Evolutionary conservation across 2,113 vertebrate species (phyloP), one percentile per base, ranked within the genome.

Genomic region (Thryonomys swinderianus): DNA sequence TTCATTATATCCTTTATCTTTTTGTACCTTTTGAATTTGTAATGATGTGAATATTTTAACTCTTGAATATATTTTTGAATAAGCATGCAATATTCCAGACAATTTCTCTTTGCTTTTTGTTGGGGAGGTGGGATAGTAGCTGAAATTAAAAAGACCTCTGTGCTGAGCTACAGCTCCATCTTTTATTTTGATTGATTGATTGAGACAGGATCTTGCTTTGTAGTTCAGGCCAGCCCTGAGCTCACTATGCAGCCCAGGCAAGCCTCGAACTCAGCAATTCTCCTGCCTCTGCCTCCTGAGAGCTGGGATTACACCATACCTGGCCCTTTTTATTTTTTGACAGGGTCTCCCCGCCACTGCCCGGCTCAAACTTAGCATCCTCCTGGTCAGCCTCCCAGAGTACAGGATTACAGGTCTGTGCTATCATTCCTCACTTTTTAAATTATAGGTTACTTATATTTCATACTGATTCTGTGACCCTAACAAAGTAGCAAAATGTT

Each of bases 391-490:
- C 67, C 9, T 21, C 67, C 71, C 42, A 76, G 73, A 48, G 42
- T 48, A 27, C 27, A 14, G 73, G 27, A 30, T 76, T 30, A 32
- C 27, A 48, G 42, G 42, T 76, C 23, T 76, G 42, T 27, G 25
- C 42, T 42, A 74, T 37, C 16, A 48, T 30, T 20, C 40, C 25
- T 76, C 42, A 48, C 82, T 83, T 32, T 62, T 42, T 32, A 62
- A 83, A 80, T 90, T 90, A 85, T 81, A 93, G 21, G 18, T 90
- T 85, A 84, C n/a, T 91, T 89, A 30, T 64, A 90, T 78, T 90
- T 76, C 67, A 90, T 48, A 66, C 3, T 91, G 51, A 87, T 32
- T 84, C 27, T 88, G 30, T 85, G 61, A 88, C 55, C 4, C 25
- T 88, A 85, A 95, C 42, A 93, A 64, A 89, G 30, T 27, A 91